Evolutionary conservation across 2,113 vertebrate species (phyloP), one percentile per base, ranked within the genome.

Genomic region (Phyllopteryx taeniolatus): DNA sequence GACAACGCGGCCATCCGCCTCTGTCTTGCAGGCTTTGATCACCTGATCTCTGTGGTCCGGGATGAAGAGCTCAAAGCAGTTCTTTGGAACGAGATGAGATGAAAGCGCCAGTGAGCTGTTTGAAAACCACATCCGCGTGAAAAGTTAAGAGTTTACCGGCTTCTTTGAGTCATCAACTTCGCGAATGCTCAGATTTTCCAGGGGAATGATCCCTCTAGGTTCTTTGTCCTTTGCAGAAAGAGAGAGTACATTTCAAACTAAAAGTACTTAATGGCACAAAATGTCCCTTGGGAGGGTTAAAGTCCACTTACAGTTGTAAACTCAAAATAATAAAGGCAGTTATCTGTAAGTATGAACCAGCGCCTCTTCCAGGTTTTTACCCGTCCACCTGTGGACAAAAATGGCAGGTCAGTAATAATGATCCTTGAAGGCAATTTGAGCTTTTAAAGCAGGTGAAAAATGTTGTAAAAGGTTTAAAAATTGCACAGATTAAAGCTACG

Each of bases 281-380:
- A 59, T 59, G 5, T 31, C n/a, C 51, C 15, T 17, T 17, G 9
- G 31, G 17, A 33, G 1, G 11, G 46, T 3, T 15, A 60, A 67
- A 20, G 47, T 60, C 2, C 31, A 86, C 96, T 95, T 86, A 99
- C 98, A 81, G 98, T 99, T 0, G 97, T 99, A 81, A 96, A 98
- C 75, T 99, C 97, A 43, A 99, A 99, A 93, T 98, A 98, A 92
- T 99, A 99, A 0, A 99, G 95, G 92, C 98, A 99, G 93, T 96
- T 99, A 84, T 99, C 98, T 0, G 98, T 99, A 82, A 99, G 93
- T 57, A 99, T 99, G 79, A 99, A 99, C 98, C 98, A 99, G 83
- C 98, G 95, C 11, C 97, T 91, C 78, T 97, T 98, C 97, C 97
- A 99, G 0, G 96, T 99, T 91, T 98, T 99, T 33, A 99, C 96